Evolutionary conservation across 23 tunicate species (phyloP).

Genomic region (Trididemnum nubilum): DNA sequence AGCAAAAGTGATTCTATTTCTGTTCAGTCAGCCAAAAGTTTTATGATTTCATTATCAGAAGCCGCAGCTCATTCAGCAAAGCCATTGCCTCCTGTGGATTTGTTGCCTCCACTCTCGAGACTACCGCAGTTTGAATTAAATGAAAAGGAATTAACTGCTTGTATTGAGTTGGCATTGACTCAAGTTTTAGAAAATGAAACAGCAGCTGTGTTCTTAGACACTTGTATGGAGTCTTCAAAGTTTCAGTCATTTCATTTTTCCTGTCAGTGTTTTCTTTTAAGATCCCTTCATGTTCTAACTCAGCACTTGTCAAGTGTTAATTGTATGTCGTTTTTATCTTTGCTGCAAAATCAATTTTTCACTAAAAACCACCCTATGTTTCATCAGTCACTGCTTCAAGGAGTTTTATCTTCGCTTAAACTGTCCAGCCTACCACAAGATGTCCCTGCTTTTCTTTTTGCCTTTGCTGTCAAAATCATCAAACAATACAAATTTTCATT

Average conservation of each 20-base stretch:
- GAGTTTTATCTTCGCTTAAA: constrained; percentile 16
- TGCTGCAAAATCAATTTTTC: neutral
- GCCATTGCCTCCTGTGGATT: constrained; percentile 63
- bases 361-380: neutral
- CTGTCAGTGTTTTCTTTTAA: constrained; percentile 9
- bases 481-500: neutral
- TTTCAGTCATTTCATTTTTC: constrained; percentile 20
- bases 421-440: constrained; percentile 5
- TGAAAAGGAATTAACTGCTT: constrained; percentile 21
- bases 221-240: constrained; percentile 16
- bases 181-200: constrained; percentile 40
- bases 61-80: neutral
- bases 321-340: constrained; percentile 16
- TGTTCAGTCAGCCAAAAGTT: neutral
- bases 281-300: neutral
- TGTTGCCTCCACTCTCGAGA: constrained; percentile 16
- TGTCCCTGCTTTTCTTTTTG: neutral
- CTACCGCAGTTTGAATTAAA: neutral
- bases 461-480: neutral
- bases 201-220: constrained; percentile 20
- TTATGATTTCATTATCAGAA: constrained; percentile 5
- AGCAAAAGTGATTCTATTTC: neutral
- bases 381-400: neutral
- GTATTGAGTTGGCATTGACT: constrained; percentile 17
- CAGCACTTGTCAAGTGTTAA: neutral